Base-by-base conservation (phyloP, 2,888 invertebrate genomes). In the Thumatha senex region DNA sequence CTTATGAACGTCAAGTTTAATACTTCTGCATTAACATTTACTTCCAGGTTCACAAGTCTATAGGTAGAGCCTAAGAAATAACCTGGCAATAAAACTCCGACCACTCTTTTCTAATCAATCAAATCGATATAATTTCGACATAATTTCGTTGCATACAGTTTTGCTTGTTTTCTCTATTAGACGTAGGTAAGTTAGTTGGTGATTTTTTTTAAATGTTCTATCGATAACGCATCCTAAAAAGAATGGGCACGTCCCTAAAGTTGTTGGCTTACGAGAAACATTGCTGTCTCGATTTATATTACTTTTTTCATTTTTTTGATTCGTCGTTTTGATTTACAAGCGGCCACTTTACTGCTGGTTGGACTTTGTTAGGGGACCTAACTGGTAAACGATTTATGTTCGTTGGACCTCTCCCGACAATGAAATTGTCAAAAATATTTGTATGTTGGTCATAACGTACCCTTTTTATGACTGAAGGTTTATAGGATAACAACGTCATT, bases 311-410 rank as follows among this genome's bases (percentile, higher is more conserved):
- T 80, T 78, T 87, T 86, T 86, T 86, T 78, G 79, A 86, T 84
- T 84, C 78, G 77, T 84, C 82, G 78, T 83, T 87, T 86, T 89
- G 89, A 89, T 89, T 89, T 90, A 89, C 88, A 86, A 81, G 79
- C 86, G 80, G 76, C 76, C 84, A 81, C 80, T 89, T 89, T 86
- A 89, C 85, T 82, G 83, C 84, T 80, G 77, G 80, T 78, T 80
- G 80, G 83, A 89, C 88, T 88, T 90, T 90, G 88, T 90, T 85
- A 84, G 80, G 74, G 72, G 70, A 78, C 76, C 84, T 88, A 89
- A 89, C 87, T 82, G 84, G 84, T 73, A 63, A 71, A 81, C 78
- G 84, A 89, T 91, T 90, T 90, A 91, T 87, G 89, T 74, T 68
- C 67, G 70, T 61, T 73, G 76, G 73, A 76, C 77, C 76, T 71